Conservation (phyloP, 2,888 invertebrate genomes). For the Zele albiditarsus region DNA sequence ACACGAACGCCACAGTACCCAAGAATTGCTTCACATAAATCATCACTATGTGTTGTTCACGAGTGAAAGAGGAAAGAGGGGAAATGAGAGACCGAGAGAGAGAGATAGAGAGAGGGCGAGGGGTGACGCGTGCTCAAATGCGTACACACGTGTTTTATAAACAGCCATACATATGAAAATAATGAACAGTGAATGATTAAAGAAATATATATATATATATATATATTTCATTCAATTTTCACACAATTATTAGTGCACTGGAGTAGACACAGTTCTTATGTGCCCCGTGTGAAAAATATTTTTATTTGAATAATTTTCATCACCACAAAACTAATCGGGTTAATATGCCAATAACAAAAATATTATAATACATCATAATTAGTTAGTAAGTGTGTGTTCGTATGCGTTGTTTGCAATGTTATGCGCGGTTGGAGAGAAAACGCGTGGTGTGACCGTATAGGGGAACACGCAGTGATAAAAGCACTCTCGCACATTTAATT, state of each 20-base stretch:
- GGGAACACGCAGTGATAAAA: constrained; percentile 19
- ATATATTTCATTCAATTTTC: background rate
- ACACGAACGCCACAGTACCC: background rate
- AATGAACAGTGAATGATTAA: background rate
- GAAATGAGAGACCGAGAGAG: background rate
- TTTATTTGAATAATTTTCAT: no score
- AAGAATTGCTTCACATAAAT: constrained; percentile 21
- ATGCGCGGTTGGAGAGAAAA: constrained; percentile 2
- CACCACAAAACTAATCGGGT: no score
- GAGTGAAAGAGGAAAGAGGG: background rate
- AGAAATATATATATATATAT: background rate
- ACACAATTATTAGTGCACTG: no score
- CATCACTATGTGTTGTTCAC: constrained; percentile 12
- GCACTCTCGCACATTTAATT: constrained; percentile 37
- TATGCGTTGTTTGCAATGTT: background rate
- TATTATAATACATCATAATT: no score
- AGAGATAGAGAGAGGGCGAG: constrained; percentile 8
- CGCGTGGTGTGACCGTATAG: constrained; percentile 11
- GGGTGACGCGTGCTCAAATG: constrained; percentile 26
- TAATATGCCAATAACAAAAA: no score
- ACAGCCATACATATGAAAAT: constrained; percentile 18
- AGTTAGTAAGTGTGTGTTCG: no score
- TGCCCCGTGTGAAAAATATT: no score
- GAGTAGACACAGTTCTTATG: no score
- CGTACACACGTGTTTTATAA: constrained; percentile 33